A percentile compares a stretch with the other conserved stretches of the same genome.
Conservation (phyloP, 1,140 invertebrate species). For the Epicauta chinensis region DNA sequence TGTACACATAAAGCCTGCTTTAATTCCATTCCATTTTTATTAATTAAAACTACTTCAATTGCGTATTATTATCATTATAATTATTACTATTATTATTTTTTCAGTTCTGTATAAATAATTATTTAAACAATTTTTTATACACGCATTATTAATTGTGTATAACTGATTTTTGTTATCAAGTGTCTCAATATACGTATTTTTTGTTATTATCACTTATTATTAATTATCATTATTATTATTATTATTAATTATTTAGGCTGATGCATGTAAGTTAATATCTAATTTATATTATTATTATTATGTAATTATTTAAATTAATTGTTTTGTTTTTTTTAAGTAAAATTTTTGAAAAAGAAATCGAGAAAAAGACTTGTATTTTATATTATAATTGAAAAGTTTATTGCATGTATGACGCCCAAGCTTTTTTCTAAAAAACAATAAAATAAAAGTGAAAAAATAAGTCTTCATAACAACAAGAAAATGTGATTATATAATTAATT, state of each 20-base stretch:
- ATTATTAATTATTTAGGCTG: background rate
- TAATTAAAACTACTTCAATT: no score
- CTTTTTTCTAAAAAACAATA: conserved; percentile 7
- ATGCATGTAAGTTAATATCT: background rate
- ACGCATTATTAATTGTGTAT: no score
- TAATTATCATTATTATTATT: no score
- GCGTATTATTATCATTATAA: no score
- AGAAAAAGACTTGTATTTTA: background rate
- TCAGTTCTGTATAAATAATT: no score
- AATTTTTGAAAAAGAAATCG: background rate
- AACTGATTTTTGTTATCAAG: no score
- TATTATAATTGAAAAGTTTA: conserved; percentile 6
- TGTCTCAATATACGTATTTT: no score
- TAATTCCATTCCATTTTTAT: no score
- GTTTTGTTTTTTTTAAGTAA: background rate
- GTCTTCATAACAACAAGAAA: conserved; percentile 40
- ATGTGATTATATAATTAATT: conserved; percentile 40
- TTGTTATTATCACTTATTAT: background rate
- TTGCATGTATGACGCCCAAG: conserved; percentile 32
- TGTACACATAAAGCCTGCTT: no score
- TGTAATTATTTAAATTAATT: background rate
- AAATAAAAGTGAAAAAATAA: conserved; percentile 18
- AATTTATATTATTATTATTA: background rate
- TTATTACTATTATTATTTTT: no score
- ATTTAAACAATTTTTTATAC: no score